phyloP scores from a whole-genome alignment of 2,113 vertebrate species.

The Anarhynchus alexandrinus region DNA sequence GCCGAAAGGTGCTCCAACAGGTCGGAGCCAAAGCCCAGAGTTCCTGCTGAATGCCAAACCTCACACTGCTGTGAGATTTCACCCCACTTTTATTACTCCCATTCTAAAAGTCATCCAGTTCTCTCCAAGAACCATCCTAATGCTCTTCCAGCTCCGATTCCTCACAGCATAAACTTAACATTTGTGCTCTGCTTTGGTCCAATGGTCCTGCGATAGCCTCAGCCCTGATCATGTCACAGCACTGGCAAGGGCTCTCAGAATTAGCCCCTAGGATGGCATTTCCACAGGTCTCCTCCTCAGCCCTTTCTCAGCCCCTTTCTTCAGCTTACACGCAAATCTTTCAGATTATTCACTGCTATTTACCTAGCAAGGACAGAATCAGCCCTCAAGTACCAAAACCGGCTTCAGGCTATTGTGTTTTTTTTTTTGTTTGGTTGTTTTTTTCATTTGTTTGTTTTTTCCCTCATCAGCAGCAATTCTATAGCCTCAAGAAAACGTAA shows the following conservation, averaged over 20 bases:
- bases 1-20: background rate
- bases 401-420: background rate
- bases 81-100: rapidly evolving
- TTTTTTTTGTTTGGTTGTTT: too few relatives aligned
- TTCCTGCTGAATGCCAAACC: background rate
- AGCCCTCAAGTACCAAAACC: background rate
- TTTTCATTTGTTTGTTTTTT: background rate
- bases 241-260: background rate
- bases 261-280: background rate
- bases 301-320: background rate
- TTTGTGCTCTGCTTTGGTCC: background rate
- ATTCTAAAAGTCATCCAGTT: background rate
- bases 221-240: background rate
- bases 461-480: background rate
- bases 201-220: background rate
- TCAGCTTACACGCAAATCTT: background rate
- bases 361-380: background rate
- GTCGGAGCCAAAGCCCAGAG: rapidly evolving
- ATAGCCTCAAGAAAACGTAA: background rate
- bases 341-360: background rate
- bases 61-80: rapidly evolving
- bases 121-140: background rate
- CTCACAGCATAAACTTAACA: background rate
- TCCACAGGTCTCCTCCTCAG: background rate
- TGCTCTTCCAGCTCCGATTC: background rate